Conservation (phyloP, 64 coral and sea anemone genomes). For the Montipora foliosa region DNA sequence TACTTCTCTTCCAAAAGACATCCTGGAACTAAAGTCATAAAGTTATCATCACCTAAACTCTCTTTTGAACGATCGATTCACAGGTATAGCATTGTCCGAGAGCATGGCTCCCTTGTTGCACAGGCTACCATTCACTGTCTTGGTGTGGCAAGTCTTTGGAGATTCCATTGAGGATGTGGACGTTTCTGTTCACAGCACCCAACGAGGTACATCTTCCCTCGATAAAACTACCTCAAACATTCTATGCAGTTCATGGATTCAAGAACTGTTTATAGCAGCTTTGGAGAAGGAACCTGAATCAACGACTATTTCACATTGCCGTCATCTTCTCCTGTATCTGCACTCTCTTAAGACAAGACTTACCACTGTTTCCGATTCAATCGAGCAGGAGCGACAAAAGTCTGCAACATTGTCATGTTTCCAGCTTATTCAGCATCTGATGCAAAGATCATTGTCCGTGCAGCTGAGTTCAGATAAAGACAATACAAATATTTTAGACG, state of each 20-base stretch:
- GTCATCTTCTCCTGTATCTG: slow-evolving; percentile 28
- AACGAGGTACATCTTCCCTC: not conserved
- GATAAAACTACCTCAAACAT: not conserved
- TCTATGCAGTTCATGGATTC: slow-evolving; percentile 10
- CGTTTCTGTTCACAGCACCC: not conserved
- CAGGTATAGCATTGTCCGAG: not conserved
- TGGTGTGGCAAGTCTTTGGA: slow-evolving; percentile 60
- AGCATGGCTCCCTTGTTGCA: slow-evolving; percentile 3
- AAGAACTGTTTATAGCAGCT: slow-evolving; percentile 18
- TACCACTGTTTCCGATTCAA: not conserved
- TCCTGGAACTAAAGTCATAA: too few relatives aligned
- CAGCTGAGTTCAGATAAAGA: not conserved
- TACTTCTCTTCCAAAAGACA: too few relatives aligned
- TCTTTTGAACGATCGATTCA: not conserved
- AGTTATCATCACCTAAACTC: not conserved
- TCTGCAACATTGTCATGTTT: slow-evolving; percentile 11
- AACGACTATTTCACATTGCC: not conserved
- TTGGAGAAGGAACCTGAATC: slow-evolving; percentile 12
- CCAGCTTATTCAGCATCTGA: not conserved
- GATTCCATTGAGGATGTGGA: not conserved
- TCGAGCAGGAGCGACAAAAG: not conserved
- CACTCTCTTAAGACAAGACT: not conserved
- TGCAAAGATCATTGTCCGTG: not conserved
- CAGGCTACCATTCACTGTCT: slow-evolving; percentile 25
- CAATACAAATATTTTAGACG: not conserved